Percentiles rank a stretch among this genome's conserved stretches.
Conservation (phyloP, 2,797 vertebrate species). For the Erpetoichthys calabaricus region DNA sequence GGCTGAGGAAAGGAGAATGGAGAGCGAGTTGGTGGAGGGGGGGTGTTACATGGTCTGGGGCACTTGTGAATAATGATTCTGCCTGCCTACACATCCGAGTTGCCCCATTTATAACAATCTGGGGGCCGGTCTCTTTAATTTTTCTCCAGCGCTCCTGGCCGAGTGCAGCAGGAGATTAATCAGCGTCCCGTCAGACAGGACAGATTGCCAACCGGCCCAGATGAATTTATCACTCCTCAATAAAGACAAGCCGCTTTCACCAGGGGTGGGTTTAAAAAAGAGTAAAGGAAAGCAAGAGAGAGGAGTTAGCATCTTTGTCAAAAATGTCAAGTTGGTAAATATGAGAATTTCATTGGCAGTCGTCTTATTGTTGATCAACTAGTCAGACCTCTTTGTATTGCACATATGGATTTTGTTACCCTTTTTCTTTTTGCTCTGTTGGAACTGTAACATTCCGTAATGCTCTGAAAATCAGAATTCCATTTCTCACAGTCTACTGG, state of each 20-base stretch:
- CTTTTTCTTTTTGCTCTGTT: no score
- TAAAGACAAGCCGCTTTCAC: slow-evolving; percentile 5
- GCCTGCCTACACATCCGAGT: slow-evolving; percentile 67
- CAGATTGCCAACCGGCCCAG: slow-evolving; percentile 30
- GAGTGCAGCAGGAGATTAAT: slow-evolving; percentile 67
- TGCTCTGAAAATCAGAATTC: no score
- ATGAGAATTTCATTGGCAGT: no score
- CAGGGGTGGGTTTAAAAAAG: background rate
- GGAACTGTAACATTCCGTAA: no score
- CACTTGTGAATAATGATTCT: slow-evolving; percentile 94
- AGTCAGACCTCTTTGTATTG: no score
- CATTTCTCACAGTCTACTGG: no score
- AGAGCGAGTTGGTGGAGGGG: slow-evolving; percentile 16
- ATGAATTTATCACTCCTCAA: slow-evolving; percentile 38
- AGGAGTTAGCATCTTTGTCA: slow-evolving; percentile 3
- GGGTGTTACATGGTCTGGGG: slow-evolving; percentile 40
- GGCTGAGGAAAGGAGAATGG: slow-evolving; percentile 3
- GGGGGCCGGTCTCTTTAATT: slow-evolving; percentile 55
- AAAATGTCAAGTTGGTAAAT: background rate
- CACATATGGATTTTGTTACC: no score
- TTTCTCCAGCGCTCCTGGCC: slow-evolving; percentile 30
- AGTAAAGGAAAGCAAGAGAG: slow-evolving; percentile 2
- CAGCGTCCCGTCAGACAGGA: slow-evolving; percentile 69
- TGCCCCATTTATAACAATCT: slow-evolving; percentile 96
- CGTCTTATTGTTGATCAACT: no score